Conservation (phyloP, 2,888 invertebrate genomes). For the Enchytraeus crypticus region DNA sequence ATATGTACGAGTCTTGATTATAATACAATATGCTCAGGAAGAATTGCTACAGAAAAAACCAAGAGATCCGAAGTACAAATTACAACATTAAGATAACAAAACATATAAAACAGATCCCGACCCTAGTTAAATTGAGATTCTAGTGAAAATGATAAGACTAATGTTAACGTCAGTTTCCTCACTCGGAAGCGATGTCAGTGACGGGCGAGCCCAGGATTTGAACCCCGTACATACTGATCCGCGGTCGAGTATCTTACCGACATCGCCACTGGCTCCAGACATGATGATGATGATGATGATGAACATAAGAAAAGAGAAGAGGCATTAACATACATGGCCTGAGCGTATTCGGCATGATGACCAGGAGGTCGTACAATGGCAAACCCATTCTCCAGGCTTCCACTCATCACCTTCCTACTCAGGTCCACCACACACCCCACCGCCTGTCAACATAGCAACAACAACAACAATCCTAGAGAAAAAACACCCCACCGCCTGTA, state of each 20-base stretch:
- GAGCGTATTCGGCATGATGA: conserved; percentile 77
- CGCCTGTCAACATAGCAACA: conserved; percentile 52
- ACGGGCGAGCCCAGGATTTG: no score
- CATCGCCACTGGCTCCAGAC: no score
- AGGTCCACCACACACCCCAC: conserved; percentile 93
- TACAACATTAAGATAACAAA: background rate
- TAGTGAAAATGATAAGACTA: no score
- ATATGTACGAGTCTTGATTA: no score
- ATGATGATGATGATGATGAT: background rate
- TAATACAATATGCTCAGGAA: background rate
- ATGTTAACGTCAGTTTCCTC: no score
- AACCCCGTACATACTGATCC: no score
- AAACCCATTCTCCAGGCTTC: conserved; percentile 79
- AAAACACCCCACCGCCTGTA: conserved; percentile 65
- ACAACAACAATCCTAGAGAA: background rate
- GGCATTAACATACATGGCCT: conserved; percentile 65
- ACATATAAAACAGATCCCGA: no score
- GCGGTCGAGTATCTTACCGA: no score
- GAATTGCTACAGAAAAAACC: background rate
- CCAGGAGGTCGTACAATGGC: conserved; percentile 96
- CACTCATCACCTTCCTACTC: conserved; percentile 61
- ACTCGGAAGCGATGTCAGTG: no score
- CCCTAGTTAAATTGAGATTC: no score
- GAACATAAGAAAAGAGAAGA: background rate
- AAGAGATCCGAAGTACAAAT: no score